Conservation (phyloP, 1,140 invertebrate genomes). For the Maniola jurtina region DNA sequence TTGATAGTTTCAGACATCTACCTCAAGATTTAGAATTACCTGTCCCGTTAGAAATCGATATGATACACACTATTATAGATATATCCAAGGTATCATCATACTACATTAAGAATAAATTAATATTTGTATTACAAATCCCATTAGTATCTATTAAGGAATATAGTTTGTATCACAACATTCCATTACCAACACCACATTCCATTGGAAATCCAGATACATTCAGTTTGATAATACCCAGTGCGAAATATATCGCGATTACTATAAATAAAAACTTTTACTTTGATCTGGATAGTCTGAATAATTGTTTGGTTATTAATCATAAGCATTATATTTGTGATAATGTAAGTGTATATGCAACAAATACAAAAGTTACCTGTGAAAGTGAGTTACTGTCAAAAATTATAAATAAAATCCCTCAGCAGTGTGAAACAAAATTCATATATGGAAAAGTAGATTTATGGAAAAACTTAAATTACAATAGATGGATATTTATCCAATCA, state of each 20-base stretch:
- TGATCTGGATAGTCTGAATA: constrained; percentile 18
- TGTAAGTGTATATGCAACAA: too few relatives aligned
- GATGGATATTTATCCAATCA: constrained; percentile 38
- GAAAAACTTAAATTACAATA: constrained; percentile 33
- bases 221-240: constrained; percentile 33
- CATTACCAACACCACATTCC: constrained; percentile 35
- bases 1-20: constrained; percentile 17
- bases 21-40: too few relatives aligned
- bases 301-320: constrained; percentile 21
- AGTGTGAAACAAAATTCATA: constrained; percentile 34
- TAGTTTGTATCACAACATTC: too few relatives aligned
- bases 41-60: constrained; percentile 34
- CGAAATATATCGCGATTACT: constrained; percentile 40
- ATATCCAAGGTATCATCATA: constrained; percentile 37
- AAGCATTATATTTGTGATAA: constrained; percentile 30
- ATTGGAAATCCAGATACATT: constrained; percentile 25
- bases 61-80: constrained; percentile 38
- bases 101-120: constrained; percentile 32
- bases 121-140: too few relatives aligned
- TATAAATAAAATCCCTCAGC: constrained; percentile 16
- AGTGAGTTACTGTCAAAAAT: constrained; percentile 34
- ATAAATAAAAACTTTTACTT: constrained; percentile 37
- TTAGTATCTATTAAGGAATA: too few relatives aligned
- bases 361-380: constrained; percentile 34
- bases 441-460: constrained; percentile 25